These are phyloP conservation scores for Brachyhypopomus gauderio DNA, from an alignment of 2,113 vertebrate species.

Conservation along the genomic window DNA sequence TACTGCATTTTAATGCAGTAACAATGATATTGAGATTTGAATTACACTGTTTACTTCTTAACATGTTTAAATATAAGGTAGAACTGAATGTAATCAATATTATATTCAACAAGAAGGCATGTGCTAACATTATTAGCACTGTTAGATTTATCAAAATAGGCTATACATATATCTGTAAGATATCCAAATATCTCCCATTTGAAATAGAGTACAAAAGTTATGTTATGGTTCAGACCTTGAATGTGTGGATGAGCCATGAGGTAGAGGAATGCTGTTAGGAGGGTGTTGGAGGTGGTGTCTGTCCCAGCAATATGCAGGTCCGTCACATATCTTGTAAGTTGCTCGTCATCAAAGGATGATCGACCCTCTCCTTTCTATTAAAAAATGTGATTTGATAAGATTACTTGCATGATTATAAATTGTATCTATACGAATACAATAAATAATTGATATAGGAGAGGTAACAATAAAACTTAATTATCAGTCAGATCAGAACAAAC, in stretches of 20 bases:
- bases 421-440: not conserved
- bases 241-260: slow-evolving; percentile 67
- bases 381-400: not conserved
- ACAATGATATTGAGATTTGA: no score
- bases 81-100: no score
- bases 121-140: no score
- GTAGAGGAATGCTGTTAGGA: slow-evolving; percentile 73
- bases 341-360: slow-evolving; percentile 60
- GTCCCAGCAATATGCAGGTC: slow-evolving; percentile 75
- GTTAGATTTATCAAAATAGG: no score
- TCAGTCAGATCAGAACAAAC: not conserved
- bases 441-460: no score
- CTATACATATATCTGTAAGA: no score
- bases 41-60: no score
- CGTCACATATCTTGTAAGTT: slow-evolving; percentile 46
- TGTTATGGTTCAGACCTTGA: slow-evolving; percentile 66
- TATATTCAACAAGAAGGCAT: no score
- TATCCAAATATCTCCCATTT: no score
- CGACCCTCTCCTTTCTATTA: not conserved
- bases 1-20: no score
- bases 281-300: slow-evolving; percentile 71
- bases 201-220: not conserved
- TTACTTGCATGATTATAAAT: not conserved
- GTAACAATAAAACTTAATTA: no score
- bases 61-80: no score